A percentile compares a stretch with the other conserved stretches of the same genome.
Evolutionary conservation across 2,888 invertebrate genomes (phyloP).

Genomic region (Athalia circularis): DNA sequence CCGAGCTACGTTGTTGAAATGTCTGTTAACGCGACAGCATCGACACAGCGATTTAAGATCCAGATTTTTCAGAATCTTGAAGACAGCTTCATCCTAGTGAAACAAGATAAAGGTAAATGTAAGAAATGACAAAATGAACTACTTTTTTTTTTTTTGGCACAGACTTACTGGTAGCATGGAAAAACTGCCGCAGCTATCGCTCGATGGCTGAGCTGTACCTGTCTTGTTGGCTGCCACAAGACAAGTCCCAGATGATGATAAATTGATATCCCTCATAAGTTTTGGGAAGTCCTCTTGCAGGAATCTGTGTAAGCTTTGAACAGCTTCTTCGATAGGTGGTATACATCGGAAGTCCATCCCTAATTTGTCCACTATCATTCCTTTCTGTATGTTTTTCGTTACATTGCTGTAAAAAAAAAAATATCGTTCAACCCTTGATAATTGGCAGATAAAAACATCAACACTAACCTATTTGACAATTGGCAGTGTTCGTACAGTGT

Average conservation of each 20-base stretch:
- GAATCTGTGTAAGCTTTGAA: conserved; percentile 70
- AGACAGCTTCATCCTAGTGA: conserved; percentile 86
- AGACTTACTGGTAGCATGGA: conserved; percentile 68
- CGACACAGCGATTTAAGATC: conserved; percentile 87
- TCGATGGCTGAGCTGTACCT: conserved; percentile 46
- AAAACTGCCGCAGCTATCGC: conserved; percentile 66
- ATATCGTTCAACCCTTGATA: background rate
- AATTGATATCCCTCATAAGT: conserved; percentile 67
- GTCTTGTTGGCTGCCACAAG: conserved; percentile 49
- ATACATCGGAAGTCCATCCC: conserved; percentile 67
- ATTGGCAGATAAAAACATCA: background rate
- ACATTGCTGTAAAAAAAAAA: conserved; percentile 60
- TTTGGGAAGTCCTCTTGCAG: conserved; percentile 71
- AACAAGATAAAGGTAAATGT: conserved; percentile 20
- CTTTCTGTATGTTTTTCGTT: conserved; percentile 66
- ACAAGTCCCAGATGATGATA: conserved; percentile 56
- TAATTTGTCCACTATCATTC: conserved; percentile 65
- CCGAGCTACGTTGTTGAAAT: conserved; percentile 82
- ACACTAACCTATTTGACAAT: conserved; percentile 66
- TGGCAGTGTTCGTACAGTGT: conserved; percentile 66
- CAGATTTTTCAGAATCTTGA: conserved; percentile 86
- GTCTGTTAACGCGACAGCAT: conserved; percentile 85
- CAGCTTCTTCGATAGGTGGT: conserved; percentile 70
- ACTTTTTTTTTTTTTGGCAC: background rate
- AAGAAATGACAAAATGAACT: background rate